Percentiles rank a stretch among this genome's conserved stretches.
Evolutionary conservation across 2,888 invertebrate genomes (phyloP).

Genomic region (Meganola albula): DNA sequence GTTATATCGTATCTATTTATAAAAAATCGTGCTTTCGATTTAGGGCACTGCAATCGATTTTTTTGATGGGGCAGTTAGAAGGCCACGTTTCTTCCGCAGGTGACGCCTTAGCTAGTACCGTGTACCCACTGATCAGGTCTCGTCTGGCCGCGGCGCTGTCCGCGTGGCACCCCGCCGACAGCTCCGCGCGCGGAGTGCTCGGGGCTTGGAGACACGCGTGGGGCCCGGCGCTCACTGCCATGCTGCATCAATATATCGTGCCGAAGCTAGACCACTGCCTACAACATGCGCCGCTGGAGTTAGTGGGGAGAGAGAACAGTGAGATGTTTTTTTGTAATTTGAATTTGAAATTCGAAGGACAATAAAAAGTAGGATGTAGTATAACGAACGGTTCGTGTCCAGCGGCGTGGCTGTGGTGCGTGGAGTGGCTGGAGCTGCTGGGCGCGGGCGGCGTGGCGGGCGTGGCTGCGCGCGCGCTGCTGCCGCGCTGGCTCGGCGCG

Average conservation of each 20-base stretch:
- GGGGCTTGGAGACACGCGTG: constrained; percentile 89
- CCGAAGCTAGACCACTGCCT: constrained; percentile 89
- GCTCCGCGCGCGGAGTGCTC: constrained; percentile 93
- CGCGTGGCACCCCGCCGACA: constrained; percentile 97
- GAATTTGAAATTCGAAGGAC: neutral
- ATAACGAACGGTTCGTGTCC: constrained; percentile 17
- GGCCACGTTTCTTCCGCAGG: too few relatives aligned
- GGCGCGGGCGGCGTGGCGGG: constrained; percentile 86
- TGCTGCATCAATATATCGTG: constrained; percentile 89
- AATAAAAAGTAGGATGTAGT: neutral
- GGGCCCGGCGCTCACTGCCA: constrained; percentile 78
- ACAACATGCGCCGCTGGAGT: constrained; percentile 64
- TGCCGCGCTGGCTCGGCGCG: constrained; percentile 94
- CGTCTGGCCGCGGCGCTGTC: constrained; percentile 92
- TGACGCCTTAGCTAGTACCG: constrained; percentile 71
- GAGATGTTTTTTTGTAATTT: constrained; percentile 9
- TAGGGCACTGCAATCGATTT: too few relatives aligned
- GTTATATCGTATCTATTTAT: too few relatives aligned
- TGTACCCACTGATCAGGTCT: constrained; percentile 94
- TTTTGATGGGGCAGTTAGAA: too few relatives aligned
- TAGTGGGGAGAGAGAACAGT: constrained; percentile 58
- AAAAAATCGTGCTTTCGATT: too few relatives aligned
- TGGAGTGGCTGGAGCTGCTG: constrained; percentile 94
- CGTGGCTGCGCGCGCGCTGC: constrained; percentile 91
- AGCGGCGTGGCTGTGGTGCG: constrained; percentile 97